Base-by-base conservation (phyloP, 2,888 invertebrate genomes). In the Reticulitermes lucifugus region DNA sequence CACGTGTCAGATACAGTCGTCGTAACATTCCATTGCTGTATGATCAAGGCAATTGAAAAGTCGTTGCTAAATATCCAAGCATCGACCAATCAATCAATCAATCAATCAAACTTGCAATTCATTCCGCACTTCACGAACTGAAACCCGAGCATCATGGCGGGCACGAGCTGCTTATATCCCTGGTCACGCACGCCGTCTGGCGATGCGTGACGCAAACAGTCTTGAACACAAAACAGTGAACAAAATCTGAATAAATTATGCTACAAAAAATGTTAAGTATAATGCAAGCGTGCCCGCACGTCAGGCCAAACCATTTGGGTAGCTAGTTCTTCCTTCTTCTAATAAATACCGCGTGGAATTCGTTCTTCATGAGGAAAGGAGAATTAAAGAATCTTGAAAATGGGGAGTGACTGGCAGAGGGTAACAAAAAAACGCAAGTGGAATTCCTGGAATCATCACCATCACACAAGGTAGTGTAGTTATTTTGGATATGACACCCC, bases 321-420 rank as follows among this genome's bases (percentile, higher is more conserved):
- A 65, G 14, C n/a, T n/a, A n/a, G 25, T 65, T n/a, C 65, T 65
- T 25, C n/a, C 65, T 10, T 65, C 12, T 65, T 25, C 65, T 65
- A 65, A 65, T n/a, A 65, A 65, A 65, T 65, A n/a, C 65, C 65
- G n/a, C 65, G 6, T n/a, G 65, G 65, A 65, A 65, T 65, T 65
- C 65, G 9, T 65, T 65, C 65, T 65, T 65, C 65, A 65, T n/a
- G 65, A 65, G 65, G 65, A 65, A 65, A 65, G n/a, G 18, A 55
- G 55, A 55, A 60, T 2, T 21, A 65, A 65, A 65, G n/a, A 65
- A 25, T 25, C n/a, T 65, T 25, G 65, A 65, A 65, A 65, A 65
- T 1, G 65, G 65, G 65, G 65, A 65, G 65, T 65, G 65, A 65
- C 25, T 65, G n/a, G 65, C 65, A 25, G 25, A 65, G 25, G 65